Conservation (phyloP, 1,140 invertebrate species). For the Vanessa atalanta region DNA sequence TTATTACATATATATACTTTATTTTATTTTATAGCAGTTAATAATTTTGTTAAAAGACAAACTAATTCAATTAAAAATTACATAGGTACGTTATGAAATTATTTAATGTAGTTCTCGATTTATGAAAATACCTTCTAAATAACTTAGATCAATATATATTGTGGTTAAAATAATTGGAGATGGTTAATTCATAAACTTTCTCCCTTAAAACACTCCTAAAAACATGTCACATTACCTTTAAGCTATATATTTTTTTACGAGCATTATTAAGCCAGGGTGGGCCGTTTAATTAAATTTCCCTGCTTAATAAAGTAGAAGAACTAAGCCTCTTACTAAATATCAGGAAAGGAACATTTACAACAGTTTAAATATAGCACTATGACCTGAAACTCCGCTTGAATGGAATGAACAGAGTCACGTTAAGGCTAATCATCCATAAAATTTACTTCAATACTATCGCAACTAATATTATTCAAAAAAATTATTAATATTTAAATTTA, state of each 20-base stretch:
- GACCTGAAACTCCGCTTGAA: slow-evolving; percentile 12
- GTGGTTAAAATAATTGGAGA: too few species aligned
- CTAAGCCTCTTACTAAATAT: slow-evolving; percentile 4
- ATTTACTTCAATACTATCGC: not conserved
- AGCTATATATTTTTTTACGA: not conserved
- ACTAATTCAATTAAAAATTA: too few species aligned
- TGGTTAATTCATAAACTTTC: too few species aligned
- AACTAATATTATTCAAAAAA: not conserved
- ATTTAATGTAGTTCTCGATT: too few species aligned
- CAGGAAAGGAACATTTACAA: slow-evolving; percentile 1
- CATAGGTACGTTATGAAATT: too few species aligned
- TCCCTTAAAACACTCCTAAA: too few species aligned
- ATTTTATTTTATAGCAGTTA: too few species aligned
- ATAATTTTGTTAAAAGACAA: too few species aligned
- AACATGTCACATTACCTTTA: not conserved
- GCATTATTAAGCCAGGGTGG: not conserved
- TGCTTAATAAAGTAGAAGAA: slow-evolving; percentile 5
- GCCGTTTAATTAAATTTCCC: slow-evolving; percentile 4
- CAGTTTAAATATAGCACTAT: slow-evolving; percentile 11
- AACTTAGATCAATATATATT: too few species aligned
- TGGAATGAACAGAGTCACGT: slow-evolving; percentile 4
- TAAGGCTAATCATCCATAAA: not conserved
- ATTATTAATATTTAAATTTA: too few species aligned
- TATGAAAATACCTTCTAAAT: too few species aligned
- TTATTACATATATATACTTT: too few species aligned